Evolutionary conservation across 2,888 invertebrate genomes (phyloP), one percentile per base, ranked within the genome.

Genomic region (Syrphus vitripennis): DNA sequence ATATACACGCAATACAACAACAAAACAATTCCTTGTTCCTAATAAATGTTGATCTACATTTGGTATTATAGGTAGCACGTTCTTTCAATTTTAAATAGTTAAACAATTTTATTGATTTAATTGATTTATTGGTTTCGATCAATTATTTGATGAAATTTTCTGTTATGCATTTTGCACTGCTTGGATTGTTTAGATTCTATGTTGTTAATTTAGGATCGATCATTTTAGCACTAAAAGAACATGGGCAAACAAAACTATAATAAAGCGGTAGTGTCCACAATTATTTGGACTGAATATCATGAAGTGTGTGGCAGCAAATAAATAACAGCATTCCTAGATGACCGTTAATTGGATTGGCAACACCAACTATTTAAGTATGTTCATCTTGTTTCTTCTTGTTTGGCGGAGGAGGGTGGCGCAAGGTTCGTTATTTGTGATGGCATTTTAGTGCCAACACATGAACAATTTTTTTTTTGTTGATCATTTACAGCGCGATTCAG

Each of bases 301-400:
- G n/a, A n/a, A n/a, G n/a, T n/a, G 29, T 34, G 65, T 77, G 21
- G 45, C 24, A 40, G 50, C 24, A 24, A 24, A 24, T 19, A 45
- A 74, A 69, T 82, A 82, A 82, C 86, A 74, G 82, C 70, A 82
- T 78, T 63, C 74, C 78, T 86, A 78, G 82, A 74, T 76, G 74
- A 59, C 86, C 86, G 86, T 82, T 86, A 82, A 83, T 72, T 72
- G 55, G 61, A 59, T 57, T 77, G 82, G 70, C 63, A 83, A 74
- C 48, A 72, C 42, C 59, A 26, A 40, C 21, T 61, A 26, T 61
- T 61, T 40, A 10, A n/a, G n/a, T n/a, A n/a, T 57, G 57, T 57
- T 19, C 19, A 3, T 34, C 26, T 19, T 34, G 14, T 14, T 26
- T 14, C 2, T 14, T 31, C 19, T 16, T 31, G 16, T 24, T n/a